Base-by-base conservation (phyloP, 1,140 invertebrate species). In the Octopus sinensis region DNA sequence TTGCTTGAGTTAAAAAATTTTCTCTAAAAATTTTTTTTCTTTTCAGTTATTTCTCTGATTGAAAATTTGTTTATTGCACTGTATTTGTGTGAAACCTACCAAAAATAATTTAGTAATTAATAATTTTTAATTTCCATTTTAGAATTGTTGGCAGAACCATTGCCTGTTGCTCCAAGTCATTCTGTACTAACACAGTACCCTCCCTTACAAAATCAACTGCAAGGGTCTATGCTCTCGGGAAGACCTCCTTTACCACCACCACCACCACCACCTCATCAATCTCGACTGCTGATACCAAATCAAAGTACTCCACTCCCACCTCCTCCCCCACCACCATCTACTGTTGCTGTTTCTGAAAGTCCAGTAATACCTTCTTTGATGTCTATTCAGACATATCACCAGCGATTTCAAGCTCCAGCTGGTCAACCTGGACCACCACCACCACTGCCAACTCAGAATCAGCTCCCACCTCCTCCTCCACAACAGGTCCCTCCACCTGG, bases 341-440 rank as follows among this genome's bases (percentile, higher is more conserved):
- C 68, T n/a, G 68, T 13, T 6, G 17, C 68, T 9, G 68, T 73
- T 13, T 73, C 68, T 6, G 68, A 73, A 23, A 73, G 68, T 73
- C 68, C 68, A 73, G 68, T 10, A 68, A 71, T 80, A 17, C 79
- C 79, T 71, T 73, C 79, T 43, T 51, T 80, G 17, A 80, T 80
- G 79, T 80, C 79, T 43, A 51, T 80, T 23, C 79, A 80, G 79
- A 71, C 79, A 51, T 80, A 68, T 73, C 56, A 54, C n/a, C 54
- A 53, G 12, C 77, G 77, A 78, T 54, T 54, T 17, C 77, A 78
- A 53, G 52, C 77, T 10, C 54, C 77, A 17, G 52, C 23, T 53
- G 23, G 51, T 73, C 62, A 80, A 71, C 71, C 79, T 30, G 71
- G 52, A 73, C 79, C 54, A 12, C 54, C 30, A 9, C 54, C 79